A percentile compares a stretch with the other conserved stretches of the same genome.
Conservation (phyloP, 2,113 vertebrate species). For the Indicator maculatus region DNA sequence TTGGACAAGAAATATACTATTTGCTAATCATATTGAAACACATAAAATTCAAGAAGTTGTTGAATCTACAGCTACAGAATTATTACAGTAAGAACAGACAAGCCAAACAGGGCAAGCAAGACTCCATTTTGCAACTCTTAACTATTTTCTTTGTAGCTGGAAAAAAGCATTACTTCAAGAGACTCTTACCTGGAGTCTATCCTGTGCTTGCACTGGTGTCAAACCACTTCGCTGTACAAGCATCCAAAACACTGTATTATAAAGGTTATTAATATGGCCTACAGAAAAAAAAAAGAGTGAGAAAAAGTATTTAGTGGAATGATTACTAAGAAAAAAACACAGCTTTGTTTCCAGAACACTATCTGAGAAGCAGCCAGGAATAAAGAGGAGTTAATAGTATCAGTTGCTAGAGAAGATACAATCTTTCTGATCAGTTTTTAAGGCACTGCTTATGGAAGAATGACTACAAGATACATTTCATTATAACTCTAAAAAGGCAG, state of each 20-base stretch:
- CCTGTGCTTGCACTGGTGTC: slow-evolving; percentile 87
- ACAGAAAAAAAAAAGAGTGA: not conserved
- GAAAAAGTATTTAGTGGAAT: not conserved
- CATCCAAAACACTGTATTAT: slow-evolving; percentile 95
- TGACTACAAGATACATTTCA: not conserved
- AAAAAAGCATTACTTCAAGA: not conserved
- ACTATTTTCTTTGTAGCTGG: not conserved
- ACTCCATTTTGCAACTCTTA: not conserved
- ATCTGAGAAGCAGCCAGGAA: not conserved
- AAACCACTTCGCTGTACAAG: slow-evolving; percentile 89
- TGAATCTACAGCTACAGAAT: not conserved
- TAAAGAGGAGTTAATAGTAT: not conserved
- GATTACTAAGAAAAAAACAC: not conserved
- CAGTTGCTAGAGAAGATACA: not conserved
- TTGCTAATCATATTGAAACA: not conserved
- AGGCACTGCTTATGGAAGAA: not conserved
- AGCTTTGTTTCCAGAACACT: not conserved
- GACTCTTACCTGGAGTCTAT: slow-evolving; percentile 83
- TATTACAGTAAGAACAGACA: not conserved
- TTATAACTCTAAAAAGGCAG: not conserved
- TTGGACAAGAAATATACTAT: not conserved
- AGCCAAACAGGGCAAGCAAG: not conserved
- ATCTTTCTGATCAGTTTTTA: not conserved
- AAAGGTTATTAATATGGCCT: slow-evolving; percentile 98
- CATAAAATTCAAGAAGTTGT: not conserved